A percentile compares a stretch with the other conserved stretches of the same genome.
Evolutionary conservation across 2,113 vertebrate species (phyloP).

Genomic region (Platichthys flesus): DNA sequence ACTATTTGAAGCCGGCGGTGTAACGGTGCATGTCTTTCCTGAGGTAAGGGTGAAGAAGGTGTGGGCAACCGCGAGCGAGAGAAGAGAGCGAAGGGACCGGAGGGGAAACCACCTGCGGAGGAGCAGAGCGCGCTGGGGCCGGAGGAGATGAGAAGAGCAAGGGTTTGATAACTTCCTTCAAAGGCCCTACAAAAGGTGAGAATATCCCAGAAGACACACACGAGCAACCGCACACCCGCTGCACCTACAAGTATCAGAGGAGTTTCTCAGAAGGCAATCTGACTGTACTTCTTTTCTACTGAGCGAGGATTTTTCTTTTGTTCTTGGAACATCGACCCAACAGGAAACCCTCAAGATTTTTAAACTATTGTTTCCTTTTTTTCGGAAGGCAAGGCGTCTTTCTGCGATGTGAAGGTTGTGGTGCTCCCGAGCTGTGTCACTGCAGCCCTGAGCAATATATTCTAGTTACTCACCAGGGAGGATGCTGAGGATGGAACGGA

Average conservation of each 20-base stretch:
- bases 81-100: constrained; percentile 29
- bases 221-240: constrained; percentile 46
- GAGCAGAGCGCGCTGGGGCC: constrained; percentile 55
- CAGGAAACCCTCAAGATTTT: constrained; percentile 50
- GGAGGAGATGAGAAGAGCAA: constrained; percentile 60
- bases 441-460: constrained; percentile 18
- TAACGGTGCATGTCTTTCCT: constrained; percentile 33
- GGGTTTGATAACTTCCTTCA: constrained; percentile 69
- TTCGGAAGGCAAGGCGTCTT: background rate
- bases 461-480: background rate
- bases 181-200: constrained; percentile 60
- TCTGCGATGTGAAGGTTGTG: constrained; percentile 18
- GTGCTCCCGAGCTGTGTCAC: constrained; percentile 34
- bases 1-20: constrained; percentile 38
- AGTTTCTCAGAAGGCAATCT: constrained; percentile 67
- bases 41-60: constrained; percentile 48
- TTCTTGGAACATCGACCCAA: constrained; percentile 54
- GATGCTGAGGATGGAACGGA: constrained; percentile 1
- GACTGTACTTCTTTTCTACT: constrained; percentile 17
- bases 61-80: constrained; percentile 47
- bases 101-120: constrained; percentile 76
- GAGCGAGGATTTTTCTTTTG: constrained; percentile 48
- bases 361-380: constrained; percentile 59
- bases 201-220: constrained; percentile 69
- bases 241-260: constrained; percentile 58